These are phyloP conservation scores for Lacerta bilineata DNA, from an alignment of 2,797 vertebrate species.

Conservation along the genomic window DNA sequence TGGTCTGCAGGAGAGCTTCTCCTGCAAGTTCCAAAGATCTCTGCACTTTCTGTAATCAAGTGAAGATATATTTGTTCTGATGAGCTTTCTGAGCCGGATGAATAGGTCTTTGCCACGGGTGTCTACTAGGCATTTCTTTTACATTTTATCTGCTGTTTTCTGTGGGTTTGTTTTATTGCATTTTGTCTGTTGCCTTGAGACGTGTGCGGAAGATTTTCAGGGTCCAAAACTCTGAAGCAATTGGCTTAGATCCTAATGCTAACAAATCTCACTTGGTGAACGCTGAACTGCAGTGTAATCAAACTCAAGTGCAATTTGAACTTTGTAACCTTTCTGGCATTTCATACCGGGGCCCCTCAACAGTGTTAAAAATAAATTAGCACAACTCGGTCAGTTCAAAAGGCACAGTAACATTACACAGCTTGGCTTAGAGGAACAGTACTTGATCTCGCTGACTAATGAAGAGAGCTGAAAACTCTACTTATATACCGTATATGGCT, in stretches of 20 bases:
- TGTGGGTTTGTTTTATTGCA: too few relatives aligned
- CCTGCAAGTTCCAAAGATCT: too few relatives aligned
- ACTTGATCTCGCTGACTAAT: conserved; percentile 9
- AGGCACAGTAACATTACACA: conserved; percentile 13
- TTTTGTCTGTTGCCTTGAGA: too few relatives aligned
- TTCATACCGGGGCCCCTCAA: background rate
- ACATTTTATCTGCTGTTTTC: too few relatives aligned
- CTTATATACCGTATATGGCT: conserved; percentile 16
- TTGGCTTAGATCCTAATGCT: background rate
- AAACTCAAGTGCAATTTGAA: conserved; percentile 29
- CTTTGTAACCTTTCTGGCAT: background rate
- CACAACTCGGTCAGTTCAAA: conserved; percentile 27
- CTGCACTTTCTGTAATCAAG: too few relatives aligned
- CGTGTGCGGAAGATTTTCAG: background rate
- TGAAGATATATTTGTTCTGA: too few relatives aligned
- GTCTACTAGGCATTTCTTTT: too few relatives aligned
- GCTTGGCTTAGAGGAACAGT: background rate
- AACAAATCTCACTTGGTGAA: background rate
- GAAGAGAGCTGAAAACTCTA: background rate
- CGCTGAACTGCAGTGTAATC: background rate
- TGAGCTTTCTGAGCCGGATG: too few relatives aligned
- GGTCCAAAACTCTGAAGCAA: background rate
- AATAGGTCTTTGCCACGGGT: too few relatives aligned
- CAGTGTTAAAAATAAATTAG: conserved; percentile 32
- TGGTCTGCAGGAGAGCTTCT: too few relatives aligned